Evolutionary conservation across 2,113 vertebrate genomes (phyloP).

Genomic region (Atractosteus spatula): DNA sequence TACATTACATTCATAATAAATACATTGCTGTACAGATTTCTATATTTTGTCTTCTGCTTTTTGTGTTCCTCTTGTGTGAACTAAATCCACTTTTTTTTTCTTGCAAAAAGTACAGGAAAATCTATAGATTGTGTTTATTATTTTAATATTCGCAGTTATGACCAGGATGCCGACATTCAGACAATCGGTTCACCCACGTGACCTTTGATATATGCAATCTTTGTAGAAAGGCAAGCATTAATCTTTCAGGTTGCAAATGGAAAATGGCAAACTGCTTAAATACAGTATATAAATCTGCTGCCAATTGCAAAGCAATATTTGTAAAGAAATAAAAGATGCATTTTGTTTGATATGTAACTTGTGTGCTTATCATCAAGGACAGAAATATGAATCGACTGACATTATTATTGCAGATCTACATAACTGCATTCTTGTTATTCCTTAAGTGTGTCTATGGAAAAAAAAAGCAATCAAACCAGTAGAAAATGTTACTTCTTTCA

Average conservation of each 20-base stretch:
- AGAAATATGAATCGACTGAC: not conserved
- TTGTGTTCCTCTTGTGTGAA: not conserved
- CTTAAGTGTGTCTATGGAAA: too few relatives aligned
- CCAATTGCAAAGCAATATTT: not conserved
- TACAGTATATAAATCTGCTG: not conserved
- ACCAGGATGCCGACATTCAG: not conserved
- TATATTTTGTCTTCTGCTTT: too few relatives aligned
- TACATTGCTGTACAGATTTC: too few relatives aligned
- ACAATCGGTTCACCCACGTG: not conserved
- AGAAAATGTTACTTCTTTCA: too few relatives aligned
- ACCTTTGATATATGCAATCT: not conserved
- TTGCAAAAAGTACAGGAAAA: not conserved
- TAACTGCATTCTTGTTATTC: too few relatives aligned
- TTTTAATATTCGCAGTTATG: not conserved
- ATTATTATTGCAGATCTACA: too few relatives aligned
- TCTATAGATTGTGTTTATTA: not conserved
- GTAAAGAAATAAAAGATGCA: not conserved
- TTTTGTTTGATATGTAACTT: not conserved
- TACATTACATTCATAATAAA: too few relatives aligned
- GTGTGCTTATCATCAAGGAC: not conserved
- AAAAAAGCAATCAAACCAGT: too few relatives aligned
- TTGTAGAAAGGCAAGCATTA: not conserved
- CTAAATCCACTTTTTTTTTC: not conserved
- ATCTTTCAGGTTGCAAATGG: not conserved
- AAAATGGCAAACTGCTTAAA: not conserved